These are phyloP conservation scores for Norana najaformis DNA, from an alignment of 2,888 invertebrate species.

Conservation along the genomic window DNA sequence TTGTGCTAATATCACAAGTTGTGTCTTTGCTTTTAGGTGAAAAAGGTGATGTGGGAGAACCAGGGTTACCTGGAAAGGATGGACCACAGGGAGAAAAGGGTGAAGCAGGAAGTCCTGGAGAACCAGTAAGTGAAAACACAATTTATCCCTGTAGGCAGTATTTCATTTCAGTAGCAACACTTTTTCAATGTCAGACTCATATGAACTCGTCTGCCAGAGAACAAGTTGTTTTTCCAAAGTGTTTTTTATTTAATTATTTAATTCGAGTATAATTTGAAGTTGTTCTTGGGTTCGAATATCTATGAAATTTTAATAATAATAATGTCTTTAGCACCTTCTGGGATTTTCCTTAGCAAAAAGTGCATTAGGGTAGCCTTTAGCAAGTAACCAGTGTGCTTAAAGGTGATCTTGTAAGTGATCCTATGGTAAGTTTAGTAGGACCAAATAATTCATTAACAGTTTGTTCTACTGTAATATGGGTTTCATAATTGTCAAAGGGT, in stretches of 20 bases:
- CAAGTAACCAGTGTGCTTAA: neutral
- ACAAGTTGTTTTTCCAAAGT: neutral
- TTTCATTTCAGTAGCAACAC: neutral
- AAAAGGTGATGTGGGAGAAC: neutral
- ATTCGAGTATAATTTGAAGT: neutral
- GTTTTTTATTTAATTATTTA: neutral
- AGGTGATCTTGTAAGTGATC: neutral
- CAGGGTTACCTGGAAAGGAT: neutral
- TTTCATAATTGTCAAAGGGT: no score
- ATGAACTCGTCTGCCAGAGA: no score
- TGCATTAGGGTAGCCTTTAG: neutral
- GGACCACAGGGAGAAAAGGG: neutral
- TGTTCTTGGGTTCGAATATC: neutral
- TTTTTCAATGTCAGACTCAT: no score
- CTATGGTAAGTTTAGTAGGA: no score
- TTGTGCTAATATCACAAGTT: neutral
- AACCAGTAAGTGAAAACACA: neutral
- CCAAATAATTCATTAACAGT: neutral
- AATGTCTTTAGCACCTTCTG: neutral
- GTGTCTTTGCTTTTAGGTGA: conserved; percentile 1
- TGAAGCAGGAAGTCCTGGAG: neutral
- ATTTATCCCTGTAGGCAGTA: neutral
- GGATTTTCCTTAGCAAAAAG: neutral
- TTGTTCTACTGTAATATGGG: neutral
- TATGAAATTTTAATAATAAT: neutral